Conservation (phyloP, 2,113 vertebrate genomes). For the Scopus umbretta region DNA sequence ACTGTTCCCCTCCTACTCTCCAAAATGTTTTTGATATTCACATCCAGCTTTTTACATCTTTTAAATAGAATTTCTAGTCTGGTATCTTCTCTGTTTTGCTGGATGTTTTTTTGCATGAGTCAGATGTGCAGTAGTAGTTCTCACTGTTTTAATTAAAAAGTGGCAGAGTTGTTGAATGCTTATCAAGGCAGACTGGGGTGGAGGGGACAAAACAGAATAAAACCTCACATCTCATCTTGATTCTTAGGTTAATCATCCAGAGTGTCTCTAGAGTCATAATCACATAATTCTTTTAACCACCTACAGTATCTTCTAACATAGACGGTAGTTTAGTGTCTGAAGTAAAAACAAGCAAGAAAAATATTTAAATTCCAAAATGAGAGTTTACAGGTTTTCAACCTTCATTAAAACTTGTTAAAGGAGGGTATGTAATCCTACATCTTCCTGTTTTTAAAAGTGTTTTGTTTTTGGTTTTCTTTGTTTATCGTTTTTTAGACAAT, state of each 20-base stretch:
- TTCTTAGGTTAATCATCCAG: background rate
- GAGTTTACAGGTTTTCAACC: background rate
- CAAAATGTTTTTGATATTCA: conserved; percentile 9
- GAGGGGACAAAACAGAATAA: background rate
- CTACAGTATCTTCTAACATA: background rate
- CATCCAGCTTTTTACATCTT: conserved; percentile 12
- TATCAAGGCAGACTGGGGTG: background rate
- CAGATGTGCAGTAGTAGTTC: conserved; percentile 35
- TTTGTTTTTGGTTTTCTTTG: rapidly evolving
- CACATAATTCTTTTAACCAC: background rate
- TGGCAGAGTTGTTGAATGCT: background rate
- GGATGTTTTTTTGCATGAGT: background rate
- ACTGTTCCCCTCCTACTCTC: conserved; percentile 19
- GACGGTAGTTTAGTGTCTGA: background rate
- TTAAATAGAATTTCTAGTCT: background rate
- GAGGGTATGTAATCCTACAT: background rate
- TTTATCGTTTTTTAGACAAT: background rate
- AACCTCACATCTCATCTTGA: background rate
- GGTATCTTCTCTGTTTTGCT: conserved; percentile 4
- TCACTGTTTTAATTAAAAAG: conserved; percentile 33
- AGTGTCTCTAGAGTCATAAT: background rate
- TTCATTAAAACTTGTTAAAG: background rate
- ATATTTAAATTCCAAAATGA: background rate
- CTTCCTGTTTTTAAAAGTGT: background rate
- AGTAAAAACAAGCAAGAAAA: background rate